Conservation (phyloP, 1,140 invertebrate species). For the Wasmannia auropunctata region DNA sequence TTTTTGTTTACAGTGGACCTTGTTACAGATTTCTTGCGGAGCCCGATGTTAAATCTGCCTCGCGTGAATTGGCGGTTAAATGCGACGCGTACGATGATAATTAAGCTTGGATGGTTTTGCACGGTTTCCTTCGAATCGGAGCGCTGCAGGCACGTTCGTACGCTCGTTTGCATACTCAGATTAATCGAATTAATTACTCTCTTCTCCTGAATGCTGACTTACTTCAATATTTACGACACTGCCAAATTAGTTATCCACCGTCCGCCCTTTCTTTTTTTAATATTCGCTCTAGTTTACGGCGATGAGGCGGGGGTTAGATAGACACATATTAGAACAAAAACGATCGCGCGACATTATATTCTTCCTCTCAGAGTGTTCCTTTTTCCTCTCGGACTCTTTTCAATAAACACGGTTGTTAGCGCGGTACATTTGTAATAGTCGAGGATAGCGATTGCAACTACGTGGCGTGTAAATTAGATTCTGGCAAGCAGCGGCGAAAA, state of each 20-base stretch:
- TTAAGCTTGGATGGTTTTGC: slow-evolving; percentile 28
- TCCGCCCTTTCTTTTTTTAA: slow-evolving; percentile 13
- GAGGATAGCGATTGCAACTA: slow-evolving; percentile 68
- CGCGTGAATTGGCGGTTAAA: slow-evolving; percentile 43
- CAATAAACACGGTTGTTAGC: slow-evolving; percentile 28
- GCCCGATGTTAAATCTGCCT: slow-evolving; percentile 41
- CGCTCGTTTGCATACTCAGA: background rate
- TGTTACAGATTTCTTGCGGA: slow-evolving; percentile 27
- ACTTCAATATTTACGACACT: background rate
- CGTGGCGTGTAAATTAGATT: slow-evolving; percentile 69
- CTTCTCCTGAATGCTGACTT: background rate
- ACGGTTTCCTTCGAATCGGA: background rate
- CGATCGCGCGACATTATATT: slow-evolving; percentile 15
- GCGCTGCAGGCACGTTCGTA: background rate
- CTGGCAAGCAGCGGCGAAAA: slow-evolving; percentile 70
- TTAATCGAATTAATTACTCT: slow-evolving; percentile 46
- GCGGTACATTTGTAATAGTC: slow-evolving; percentile 38
- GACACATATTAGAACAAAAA: slow-evolving; percentile 59
- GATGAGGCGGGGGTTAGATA: slow-evolving; percentile 53
- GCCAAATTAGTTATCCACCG: slow-evolving; percentile 6
- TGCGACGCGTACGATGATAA: slow-evolving; percentile 1
- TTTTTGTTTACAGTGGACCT: slow-evolving; percentile 29
- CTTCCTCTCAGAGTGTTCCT: background rate
- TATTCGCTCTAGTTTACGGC: background rate
- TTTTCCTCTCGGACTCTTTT: slow-evolving; percentile 11